Evolutionary conservation across 2,797 vertebrate genomes (phyloP).

Genomic region (Garrulus glandarius): DNA sequence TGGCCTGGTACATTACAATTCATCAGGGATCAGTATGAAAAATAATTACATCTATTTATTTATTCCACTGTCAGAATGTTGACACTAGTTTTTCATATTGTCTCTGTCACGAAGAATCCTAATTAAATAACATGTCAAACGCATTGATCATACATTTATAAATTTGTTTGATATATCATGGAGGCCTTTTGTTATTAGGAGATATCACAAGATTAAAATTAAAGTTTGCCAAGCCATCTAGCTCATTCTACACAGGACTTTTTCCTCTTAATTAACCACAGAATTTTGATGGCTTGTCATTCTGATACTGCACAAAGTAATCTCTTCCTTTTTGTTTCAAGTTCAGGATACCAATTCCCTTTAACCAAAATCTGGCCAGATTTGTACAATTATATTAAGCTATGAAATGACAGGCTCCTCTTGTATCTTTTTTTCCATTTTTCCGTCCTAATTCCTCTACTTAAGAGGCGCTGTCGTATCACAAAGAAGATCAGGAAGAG

Average conservation of each 20-base stretch:
- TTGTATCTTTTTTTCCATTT: neutral
- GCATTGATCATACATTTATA: slow-evolving; percentile 80
- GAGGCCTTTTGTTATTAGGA: slow-evolving; percentile 70
- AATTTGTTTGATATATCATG: slow-evolving; percentile 68
- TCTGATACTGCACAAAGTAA: slow-evolving; percentile 48
- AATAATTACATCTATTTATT: slow-evolving; percentile 88
- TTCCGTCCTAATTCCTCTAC: slow-evolving; percentile 29
- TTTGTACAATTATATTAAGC: slow-evolving; percentile 25
- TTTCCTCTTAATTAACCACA: slow-evolving; percentile 67
- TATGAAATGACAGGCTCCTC: neutral
- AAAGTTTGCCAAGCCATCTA: slow-evolving; percentile 70
- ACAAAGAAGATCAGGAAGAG: neutral
- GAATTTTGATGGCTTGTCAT: slow-evolving; percentile 70
- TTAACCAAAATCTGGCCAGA: slow-evolving; percentile 22
- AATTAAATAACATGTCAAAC: slow-evolving; percentile 82
- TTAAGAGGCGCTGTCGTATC: neutral
- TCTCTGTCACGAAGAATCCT: slow-evolving; percentile 79
- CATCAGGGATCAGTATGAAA: slow-evolving; percentile 76
- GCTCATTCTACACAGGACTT: slow-evolving; percentile 38
- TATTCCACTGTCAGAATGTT: slow-evolving; percentile 84
- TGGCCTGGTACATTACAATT: slow-evolving; percentile 80
- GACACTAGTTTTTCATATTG: slow-evolving; percentile 86
- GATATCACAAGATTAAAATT: slow-evolving; percentile 71
- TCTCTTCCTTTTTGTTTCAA: slow-evolving; percentile 45
- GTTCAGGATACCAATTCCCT: neutral